phyloP scores from a whole-genome alignment of 2,888 invertebrate genomes.

The Pherbina coryleti region DNA sequence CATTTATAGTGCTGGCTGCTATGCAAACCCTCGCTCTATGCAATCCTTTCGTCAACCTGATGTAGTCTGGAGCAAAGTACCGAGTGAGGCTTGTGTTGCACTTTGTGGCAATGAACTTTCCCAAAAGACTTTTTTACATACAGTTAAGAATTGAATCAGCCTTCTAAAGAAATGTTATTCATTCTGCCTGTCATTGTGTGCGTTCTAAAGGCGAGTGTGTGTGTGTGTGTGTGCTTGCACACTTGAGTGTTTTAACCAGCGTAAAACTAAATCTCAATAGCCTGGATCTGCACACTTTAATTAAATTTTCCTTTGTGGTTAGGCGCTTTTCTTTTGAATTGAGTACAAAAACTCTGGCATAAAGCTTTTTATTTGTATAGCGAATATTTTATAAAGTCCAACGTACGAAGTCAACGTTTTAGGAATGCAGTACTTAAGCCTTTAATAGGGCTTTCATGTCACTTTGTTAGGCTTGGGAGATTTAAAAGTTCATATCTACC shows the following conservation, averaged over 20 bases:
- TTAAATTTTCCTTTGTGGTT: conserved; percentile 30
- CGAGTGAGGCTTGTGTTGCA: background rate
- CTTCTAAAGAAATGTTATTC: conserved; percentile 13
- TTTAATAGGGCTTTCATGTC: too few species aligned
- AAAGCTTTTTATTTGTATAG: background rate
- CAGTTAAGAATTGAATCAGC: conserved; percentile 19
- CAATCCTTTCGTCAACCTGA: background rate
- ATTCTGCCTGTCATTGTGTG: conserved; percentile 5
- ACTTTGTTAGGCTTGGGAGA: too few species aligned
- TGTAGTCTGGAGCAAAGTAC: background rate
- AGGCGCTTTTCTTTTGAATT: background rate
- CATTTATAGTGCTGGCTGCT: background rate
- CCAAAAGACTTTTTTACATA: conserved; percentile 12
- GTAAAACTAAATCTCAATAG: conserved; percentile 36
- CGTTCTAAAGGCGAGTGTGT: background rate
- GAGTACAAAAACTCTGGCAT: conserved; percentile 3
- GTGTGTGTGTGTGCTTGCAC: conserved; percentile 5
- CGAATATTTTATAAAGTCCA: background rate
- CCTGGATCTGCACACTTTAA: conserved; percentile 28
- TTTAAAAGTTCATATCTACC: too few species aligned
- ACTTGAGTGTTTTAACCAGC: conserved; percentile 23
- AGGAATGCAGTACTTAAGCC: too few species aligned
- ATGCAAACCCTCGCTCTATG: background rate
- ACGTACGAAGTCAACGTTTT: background rate
- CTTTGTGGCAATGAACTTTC: conserved; percentile 24